Conservation (phyloP, 2,113 vertebrate genomes). For the Ceyx cyanopectus region DNA sequence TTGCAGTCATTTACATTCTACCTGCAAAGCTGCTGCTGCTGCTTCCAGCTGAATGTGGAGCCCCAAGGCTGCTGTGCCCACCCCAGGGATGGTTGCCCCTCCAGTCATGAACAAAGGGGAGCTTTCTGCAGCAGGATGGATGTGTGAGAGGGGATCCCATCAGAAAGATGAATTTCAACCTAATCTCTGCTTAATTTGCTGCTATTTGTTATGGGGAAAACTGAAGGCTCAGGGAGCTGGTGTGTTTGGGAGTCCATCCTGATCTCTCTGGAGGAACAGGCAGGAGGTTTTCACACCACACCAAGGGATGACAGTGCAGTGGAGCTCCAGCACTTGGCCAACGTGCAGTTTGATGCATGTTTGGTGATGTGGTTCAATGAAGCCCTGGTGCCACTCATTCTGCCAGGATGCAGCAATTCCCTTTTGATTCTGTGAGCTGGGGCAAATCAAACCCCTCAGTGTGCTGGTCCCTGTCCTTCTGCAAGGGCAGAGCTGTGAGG, state of each 20-base stretch:
- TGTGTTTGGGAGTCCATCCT: not conserved
- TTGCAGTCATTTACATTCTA: not conserved
- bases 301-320: not conserved
- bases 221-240: not conserved
- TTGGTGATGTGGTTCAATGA: not conserved
- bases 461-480: not conserved
- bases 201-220: not conserved
- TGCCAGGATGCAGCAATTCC: not conserved
- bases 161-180: not conserved
- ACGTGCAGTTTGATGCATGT: not conserved
- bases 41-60: not conserved
- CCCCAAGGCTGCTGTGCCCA: not conserved
- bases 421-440: not conserved
- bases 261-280: accelerated
- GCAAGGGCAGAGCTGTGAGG: not conserved
- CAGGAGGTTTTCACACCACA: not conserved
- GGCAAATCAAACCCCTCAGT: not conserved
- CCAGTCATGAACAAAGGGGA: accelerated
- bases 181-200: not conserved
- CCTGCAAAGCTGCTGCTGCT: not conserved
- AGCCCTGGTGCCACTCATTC: not conserved
- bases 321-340: not conserved
- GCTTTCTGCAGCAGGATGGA: not conserved
- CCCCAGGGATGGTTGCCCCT: not conserved
- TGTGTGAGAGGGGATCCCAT: not conserved